Percentiles rank a stretch among this genome's conserved stretches.
Evolutionary conservation across 1,140 invertebrate species (phyloP).

Genomic region (Drosophila sproati): DNA sequence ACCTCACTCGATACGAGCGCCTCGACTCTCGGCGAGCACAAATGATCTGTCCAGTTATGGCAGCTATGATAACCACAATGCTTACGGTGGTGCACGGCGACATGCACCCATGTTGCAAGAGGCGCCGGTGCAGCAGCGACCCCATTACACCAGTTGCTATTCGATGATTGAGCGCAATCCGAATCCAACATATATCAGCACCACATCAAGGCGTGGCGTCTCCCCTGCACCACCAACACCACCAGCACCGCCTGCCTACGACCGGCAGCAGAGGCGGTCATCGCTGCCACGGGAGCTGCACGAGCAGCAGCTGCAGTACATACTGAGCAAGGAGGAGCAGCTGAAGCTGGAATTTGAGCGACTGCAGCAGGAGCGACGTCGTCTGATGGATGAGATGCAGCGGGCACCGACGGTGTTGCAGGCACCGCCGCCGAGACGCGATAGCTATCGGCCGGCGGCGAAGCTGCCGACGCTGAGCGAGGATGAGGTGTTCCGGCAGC

Average conservation of each 20-base stretch:
- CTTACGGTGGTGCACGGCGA: constrained; percentile 60
- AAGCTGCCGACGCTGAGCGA: constrained; percentile 85
- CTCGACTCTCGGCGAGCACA: constrained; percentile 71
- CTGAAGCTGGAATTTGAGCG: constrained; percentile 87
- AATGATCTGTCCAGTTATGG: constrained; percentile 66
- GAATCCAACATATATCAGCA: constrained; percentile 85
- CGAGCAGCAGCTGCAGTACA: constrained; percentile 89
- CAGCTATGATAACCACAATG: constrained; percentile 68
- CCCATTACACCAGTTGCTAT: constrained; percentile 80
- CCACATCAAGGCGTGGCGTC: constrained; percentile 85
- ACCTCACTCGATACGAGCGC: constrained; percentile 67
- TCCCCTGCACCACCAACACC: constrained; percentile 85
- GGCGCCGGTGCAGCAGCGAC: constrained; percentile 64
- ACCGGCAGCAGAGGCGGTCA: constrained; percentile 84
- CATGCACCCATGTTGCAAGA: constrained; percentile 75
- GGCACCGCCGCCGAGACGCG: constrained; percentile 55
- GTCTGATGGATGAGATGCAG: constrained; percentile 84
- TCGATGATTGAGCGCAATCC: constrained; percentile 85
- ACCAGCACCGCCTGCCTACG: constrained; percentile 78
- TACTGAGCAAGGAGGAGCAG: constrained; percentile 88
- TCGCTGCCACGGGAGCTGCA: constrained; percentile 89
- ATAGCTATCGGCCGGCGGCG: constrained; percentile 61
- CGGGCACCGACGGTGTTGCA: constrained; percentile 59
- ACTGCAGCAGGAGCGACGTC: constrained; percentile 86
- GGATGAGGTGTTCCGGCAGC: constrained; percentile 89